Conservation (phyloP, 2,888 invertebrate species). For the Linyphia triangularis region DNA sequence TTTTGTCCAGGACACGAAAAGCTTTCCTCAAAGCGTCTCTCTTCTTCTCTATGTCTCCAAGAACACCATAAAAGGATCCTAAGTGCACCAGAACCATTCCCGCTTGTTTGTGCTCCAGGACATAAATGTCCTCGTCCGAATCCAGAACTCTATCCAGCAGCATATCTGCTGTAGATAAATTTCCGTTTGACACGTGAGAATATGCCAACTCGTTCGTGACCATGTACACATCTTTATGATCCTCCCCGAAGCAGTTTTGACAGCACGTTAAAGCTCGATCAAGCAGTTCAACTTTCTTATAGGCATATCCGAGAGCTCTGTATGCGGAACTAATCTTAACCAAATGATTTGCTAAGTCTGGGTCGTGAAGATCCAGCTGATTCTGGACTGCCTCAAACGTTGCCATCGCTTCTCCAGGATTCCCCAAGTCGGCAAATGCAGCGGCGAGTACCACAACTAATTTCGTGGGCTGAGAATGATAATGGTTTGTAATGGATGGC, state of each 20-base stretch:
- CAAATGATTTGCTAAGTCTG: constrained; percentile 37
- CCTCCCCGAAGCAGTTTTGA: constrained; percentile 40
- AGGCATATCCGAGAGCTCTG: constrained; percentile 39
- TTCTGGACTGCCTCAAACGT: constrained; percentile 36
- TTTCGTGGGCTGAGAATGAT: constrained; percentile 35
- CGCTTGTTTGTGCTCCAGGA: constrained; percentile 34
- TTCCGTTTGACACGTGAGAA: constrained; percentile 38
- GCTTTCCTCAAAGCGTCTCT: constrained; percentile 48
- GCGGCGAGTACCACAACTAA: constrained; percentile 57
- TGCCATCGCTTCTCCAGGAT: constrained; percentile 48
- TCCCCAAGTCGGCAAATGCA: constrained; percentile 44
- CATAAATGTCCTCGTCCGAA: constrained; percentile 46
- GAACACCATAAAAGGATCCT: constrained; percentile 19
- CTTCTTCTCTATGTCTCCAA: constrained; percentile 1
- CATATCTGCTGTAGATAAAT: constrained; percentile 6
- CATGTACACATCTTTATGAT: constrained; percentile 56
- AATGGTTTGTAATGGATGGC: constrained; percentile 10
- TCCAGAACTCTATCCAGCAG: constrained; percentile 32
- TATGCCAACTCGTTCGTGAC: constrained; percentile 45
- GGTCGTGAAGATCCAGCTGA: not conserved
- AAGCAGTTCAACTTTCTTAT: constrained; percentile 32
- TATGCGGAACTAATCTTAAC: constrained; percentile 61
- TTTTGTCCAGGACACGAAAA: constrained; percentile 39
- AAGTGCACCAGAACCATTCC: constrained; percentile 35
- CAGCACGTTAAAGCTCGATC: constrained; percentile 31